Base-by-base conservation (phyloP, 2,797 vertebrate genomes). In the Periophthalmus magnuspinnatus region DNA sequence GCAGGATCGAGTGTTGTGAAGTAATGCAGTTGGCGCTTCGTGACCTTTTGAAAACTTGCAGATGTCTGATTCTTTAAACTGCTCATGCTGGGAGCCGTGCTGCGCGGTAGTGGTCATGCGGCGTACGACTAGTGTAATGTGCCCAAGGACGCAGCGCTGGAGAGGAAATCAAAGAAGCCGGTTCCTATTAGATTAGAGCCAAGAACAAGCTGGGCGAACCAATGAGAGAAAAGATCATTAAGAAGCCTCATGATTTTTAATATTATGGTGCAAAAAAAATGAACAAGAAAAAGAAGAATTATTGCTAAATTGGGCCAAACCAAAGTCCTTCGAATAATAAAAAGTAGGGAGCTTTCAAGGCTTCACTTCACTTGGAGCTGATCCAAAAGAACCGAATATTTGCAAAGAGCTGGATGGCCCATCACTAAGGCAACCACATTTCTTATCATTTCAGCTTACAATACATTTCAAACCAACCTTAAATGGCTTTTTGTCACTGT, bases 41-140 rank as follows among this genome's bases (percentile, higher is more conserved):
- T 86, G 86, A 90, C 86, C 85, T 90, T 89, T 88, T 74, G 66
- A 28, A 76, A 87, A 87, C 69, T 82, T 80, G 72, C 72, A 81
- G 78, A 85, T 85, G 86, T 81, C 55, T 68, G 79, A 88, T 79
- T 81, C 83, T 70, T 69, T 86, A 76, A 89, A 88, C 77, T 81
- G 76, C 73, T 84, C 75, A 61, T 19, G 71, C 84, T 80, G 72
- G n/a, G 81, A 77, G 79, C 68, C 74, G 47, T 74, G 77, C 72
- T 81, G 87, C 60, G 76, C 52, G 74, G 77, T 71, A 65, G 79
- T 68, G 55, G 65, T n/a, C 22, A 78, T 79, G 79, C 66, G 65
- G 68, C 55, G 71, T 71, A 76, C 59, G 74, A 71, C 76, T 61
- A 65, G 55, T 1, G 8, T 55, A 76, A 28, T 65, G 70, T 80